Base-by-base conservation (phyloP, 2,797 vertebrate genomes). In the Crypturellus tataupa region DNA sequence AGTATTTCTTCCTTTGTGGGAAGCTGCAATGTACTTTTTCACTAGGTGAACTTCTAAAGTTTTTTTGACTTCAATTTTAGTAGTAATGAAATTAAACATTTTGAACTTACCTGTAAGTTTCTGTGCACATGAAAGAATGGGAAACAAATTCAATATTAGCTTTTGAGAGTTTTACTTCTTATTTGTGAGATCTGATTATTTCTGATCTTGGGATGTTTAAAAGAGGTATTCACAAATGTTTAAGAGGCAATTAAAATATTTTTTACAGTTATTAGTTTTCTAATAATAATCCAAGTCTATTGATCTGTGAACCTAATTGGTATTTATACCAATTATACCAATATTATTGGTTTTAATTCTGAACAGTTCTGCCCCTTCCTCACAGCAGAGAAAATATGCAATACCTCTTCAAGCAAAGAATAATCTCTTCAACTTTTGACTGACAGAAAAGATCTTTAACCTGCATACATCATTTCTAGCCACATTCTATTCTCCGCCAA, bases 1-100 rank as follows among this genome's bases (percentile, higher is more conserved):
- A 89, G 33, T 96, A 93, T 95, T 89, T 94, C 81, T 94, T 93
- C 70, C 46, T 96, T 94, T 82, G 67, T 53, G 7, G 31, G 72
- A 94, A 88, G 46, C 10, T 71, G 62, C 3, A 37, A 33, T 44
- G 40, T 27, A 58, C 8, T 11, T 94, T 94, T 94, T 70, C 56
- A 80, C n/a, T 79, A 87, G 68, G 55, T 80, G 62, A 37, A 58
- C 44, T 60, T 87, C 18, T 84, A 63, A 37, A 60, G 42, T 60
- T 87, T 20, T 84, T 79, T 75, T 44, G 63, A 53, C 4, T 90
- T 95, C 9, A 23, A 83, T 93, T 93, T 88, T 20, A 92, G 75
- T 39, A 73, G 71, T 70, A 91, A 97, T 93, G 68, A 94, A 71
- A 73, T 60, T 10, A 83, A 92, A 49, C 42, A 70, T 47, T 93